Base-by-base conservation (phyloP, 2,888 invertebrate species). In the Zele albiditarsus region DNA sequence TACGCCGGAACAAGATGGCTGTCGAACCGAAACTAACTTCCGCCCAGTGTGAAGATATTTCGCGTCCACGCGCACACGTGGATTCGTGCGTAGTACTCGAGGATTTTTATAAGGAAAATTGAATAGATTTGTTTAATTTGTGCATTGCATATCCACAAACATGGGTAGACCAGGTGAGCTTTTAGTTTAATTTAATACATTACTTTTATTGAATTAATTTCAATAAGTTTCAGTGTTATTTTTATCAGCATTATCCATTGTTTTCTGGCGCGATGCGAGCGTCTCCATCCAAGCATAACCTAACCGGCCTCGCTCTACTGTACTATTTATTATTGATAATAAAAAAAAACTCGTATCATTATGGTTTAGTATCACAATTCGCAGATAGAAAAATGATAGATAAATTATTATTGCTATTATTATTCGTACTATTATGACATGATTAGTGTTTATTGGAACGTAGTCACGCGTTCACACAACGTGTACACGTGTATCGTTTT, bases 111-210 rank as follows among this genome's bases (percentile, higher is more conserved):
- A 2, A 3, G 23, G 12, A 60, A 2, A 16, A 16, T 60, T 28
- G n/a, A 63, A 33, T n/a, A 38, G n/a, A 10, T 63, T 31, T 20
- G 12, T 31, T 2, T 27, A 33, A n/a, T 12, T 38, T 12, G 20
- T 38, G 63, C 8, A 63, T 20, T 38, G 1, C 16, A 69, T 49
- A 28, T 65, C n/a, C 23, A 31, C 63, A 27, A 71, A 23, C 58
- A 90, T 91, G 90, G 91, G 90, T 74, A 89, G 87, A 85, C 90
- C 90, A 86, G 89, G 90, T 90, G 81, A 84, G 57, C 71, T 27
- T 28, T 23, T 71, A 33, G 53, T 58, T 53, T 49, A 23, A 25
- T 53, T 33, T 28, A 33, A 69, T 69, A 12, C 25, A 71, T 23
- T 27, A 62, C 42, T 67, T 25, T 71, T 27, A n/a, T n/a, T n/a